Percentiles rank a stretch among this genome's conserved stretches.
phyloP scores from a whole-genome alignment of 2,113 vertebrate genomes.

The Alexandromys fortis region DNA sequence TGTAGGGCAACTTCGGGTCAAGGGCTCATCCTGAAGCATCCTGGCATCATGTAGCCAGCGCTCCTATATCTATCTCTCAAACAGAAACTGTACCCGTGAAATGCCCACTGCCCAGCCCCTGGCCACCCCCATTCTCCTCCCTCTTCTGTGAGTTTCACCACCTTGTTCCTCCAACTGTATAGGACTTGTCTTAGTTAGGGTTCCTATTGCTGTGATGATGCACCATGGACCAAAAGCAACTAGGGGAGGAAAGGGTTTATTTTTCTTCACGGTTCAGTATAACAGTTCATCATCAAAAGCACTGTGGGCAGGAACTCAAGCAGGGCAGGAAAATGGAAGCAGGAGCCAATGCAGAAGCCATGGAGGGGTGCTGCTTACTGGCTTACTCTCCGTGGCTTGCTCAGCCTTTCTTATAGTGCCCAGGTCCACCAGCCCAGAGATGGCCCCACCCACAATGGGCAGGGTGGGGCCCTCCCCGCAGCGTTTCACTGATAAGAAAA shows the following conservation, averaged over 20 bases:
- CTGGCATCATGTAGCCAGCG: neutral
- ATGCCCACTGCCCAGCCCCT: neutral
- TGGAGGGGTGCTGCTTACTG: neutral
- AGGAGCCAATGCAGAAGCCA: neutral
- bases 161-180: neutral
- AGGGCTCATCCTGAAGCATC: neutral
- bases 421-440: neutral
- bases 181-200: neutral
- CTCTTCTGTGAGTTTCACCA: neutral
- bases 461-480: neutral
- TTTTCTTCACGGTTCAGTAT: neutral
- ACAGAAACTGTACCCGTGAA: too few species aligned
- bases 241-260: neutral
- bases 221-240: neutral
- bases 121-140: neutral
- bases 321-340: neutral
- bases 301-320: neutral
- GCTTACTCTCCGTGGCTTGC: too few species aligned
- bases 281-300: neutral
- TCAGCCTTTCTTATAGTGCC: neutral
- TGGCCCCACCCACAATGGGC: neutral
- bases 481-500: neutral
- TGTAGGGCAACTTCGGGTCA: accelerated
- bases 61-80: neutral
- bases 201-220: neutral